A percentile compares a stretch with the other conserved stretches of the same genome.
Evolutionary conservation across 2,113 vertebrate species (phyloP).

Genomic region (Lampris megalopsis): DNA sequence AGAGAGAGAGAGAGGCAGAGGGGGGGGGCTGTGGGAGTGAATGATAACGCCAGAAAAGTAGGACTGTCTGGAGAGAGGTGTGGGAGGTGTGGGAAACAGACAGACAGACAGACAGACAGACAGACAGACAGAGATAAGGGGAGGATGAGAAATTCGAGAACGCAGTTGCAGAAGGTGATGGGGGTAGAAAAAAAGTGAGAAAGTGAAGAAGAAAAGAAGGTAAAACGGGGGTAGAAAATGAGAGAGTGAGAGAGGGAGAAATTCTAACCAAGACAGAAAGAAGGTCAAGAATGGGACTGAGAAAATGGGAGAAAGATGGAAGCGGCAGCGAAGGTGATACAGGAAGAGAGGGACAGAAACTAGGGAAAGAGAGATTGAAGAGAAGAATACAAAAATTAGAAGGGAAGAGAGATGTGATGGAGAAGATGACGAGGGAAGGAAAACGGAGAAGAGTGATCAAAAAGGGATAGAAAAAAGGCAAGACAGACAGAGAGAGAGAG

Average conservation of each 20-base stretch:
- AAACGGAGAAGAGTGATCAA: background rate
- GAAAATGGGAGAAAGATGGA: background rate
- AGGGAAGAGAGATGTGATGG: background rate
- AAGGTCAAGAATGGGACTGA: background rate
- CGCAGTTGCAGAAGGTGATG: no score
- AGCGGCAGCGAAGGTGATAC: background rate
- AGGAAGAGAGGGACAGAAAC: background rate
- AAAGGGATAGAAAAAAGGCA: background rate
- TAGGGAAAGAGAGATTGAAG: background rate
- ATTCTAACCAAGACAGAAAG: background rate
- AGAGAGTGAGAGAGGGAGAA: background rate
- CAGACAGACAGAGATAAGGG: no score
- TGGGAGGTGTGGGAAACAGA: no score
- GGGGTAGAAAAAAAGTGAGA: background rate
- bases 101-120: no score
- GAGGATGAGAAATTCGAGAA: no score
- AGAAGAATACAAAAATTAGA: background rate
- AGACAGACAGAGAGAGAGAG: constrained; percentile 1
- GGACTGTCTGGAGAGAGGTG: no score
- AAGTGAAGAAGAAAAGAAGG: constrained; percentile 2
- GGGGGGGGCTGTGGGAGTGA: no score
- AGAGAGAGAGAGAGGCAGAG: background rate
- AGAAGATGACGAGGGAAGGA: constrained; percentile 6
- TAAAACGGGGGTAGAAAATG: background rate
- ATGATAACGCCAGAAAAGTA: no score